Conservation (phyloP, 2,113 vertebrate genomes). For the Copsychus sechellarum region DNA sequence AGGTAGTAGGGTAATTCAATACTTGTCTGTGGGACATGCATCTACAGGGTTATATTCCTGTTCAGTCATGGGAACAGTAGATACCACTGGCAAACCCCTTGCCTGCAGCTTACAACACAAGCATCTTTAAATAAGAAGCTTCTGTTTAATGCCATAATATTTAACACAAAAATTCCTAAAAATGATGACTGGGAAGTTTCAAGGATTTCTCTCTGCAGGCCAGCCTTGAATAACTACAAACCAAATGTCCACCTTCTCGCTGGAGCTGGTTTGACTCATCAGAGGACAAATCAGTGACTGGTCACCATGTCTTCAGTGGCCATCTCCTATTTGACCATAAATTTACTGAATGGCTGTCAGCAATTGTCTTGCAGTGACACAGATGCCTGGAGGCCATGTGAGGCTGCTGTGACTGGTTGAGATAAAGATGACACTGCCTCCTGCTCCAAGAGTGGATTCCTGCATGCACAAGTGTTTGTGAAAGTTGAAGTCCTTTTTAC, state of each 20-base stretch:
- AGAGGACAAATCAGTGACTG: not conserved
- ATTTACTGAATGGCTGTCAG: not conserved
- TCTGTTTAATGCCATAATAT: not conserved
- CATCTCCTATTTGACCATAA: not conserved
- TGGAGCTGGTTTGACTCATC: not conserved
- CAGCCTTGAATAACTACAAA: not conserved
- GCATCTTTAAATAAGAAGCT: not conserved
- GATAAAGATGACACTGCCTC: not conserved
- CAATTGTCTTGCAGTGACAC: not conserved
- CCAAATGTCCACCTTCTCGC: not conserved
- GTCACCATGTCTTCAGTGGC: not conserved
- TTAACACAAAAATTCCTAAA: not conserved
- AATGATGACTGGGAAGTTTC: not conserved
- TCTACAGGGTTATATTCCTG: constrained; percentile 3
- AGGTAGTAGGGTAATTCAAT: not conserved
- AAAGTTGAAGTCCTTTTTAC: not conserved
- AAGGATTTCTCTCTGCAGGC: not conserved
- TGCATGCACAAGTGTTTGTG: not conserved
- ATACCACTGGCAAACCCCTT: not conserved
- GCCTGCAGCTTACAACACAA: not conserved
- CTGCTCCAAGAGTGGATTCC: not conserved
- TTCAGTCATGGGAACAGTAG: not conserved
- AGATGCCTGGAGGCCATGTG: not conserved
- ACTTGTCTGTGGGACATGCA: not conserved
- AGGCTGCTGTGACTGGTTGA: not conserved